Conservation (phyloP, 92 coral and sea anemone genomes). For the Siderastrea radians region DNA sequence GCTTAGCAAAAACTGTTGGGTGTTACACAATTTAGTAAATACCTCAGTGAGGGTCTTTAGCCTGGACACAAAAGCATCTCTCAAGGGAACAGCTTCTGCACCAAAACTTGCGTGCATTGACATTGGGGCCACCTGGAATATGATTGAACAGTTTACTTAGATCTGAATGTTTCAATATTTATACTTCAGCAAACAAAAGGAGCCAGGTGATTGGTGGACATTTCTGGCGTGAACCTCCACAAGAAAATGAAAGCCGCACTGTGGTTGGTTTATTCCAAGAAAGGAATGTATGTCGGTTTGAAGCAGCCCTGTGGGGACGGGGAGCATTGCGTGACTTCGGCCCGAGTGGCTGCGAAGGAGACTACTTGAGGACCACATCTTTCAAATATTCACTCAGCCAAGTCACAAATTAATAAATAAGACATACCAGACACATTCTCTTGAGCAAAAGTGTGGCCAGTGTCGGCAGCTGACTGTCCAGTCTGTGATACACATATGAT, state of each 20-base stretch:
- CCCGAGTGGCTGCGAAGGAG: no score
- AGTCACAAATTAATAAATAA: background rate
- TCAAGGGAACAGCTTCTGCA: conserved; percentile 82
- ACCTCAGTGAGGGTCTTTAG: conserved; percentile 89
- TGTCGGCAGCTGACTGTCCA: conserved; percentile 92
- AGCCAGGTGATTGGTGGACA: no score
- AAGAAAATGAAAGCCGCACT: no score
- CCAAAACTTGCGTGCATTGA: conserved; percentile 99
- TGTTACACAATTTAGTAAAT: background rate
- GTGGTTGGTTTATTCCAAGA: no score
- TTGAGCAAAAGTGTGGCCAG: conserved; percentile 89
- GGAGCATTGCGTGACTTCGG: no score
- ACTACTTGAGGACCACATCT: no score
- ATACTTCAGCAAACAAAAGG: no score
- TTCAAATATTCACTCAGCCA: background rate
- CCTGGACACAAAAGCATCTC: conserved; percentile 90
- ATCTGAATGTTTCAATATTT: no score
- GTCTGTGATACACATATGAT: conserved; percentile 85
- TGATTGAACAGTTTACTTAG: background rate
- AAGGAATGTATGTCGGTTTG: no score
- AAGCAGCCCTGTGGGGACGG: no score
- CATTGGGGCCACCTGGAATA: conserved; percentile 96
- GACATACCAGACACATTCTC: conserved; percentile 89
- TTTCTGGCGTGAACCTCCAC: no score
- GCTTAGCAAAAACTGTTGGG: no score